phyloP scores from a whole-genome alignment of 2,888 invertebrate species.

The Timandra comae region DNA sequence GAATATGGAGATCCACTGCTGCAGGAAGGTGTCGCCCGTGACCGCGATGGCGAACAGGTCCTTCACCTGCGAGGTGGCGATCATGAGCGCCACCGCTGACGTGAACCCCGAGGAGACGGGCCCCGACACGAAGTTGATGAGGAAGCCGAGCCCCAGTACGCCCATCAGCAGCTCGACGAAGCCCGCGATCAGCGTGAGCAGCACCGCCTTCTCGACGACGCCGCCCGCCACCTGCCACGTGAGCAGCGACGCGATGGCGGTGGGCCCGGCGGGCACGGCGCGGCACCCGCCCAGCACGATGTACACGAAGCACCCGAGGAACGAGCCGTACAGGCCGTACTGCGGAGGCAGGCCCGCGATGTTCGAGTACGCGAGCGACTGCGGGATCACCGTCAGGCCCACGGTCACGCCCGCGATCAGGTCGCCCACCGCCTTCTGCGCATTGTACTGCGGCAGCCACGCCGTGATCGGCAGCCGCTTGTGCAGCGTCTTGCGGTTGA shows the following conservation, averaged over 20 bases:
- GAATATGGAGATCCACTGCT: conserved; percentile 85
- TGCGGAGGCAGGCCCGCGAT: conserved; percentile 87
- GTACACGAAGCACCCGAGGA: conserved; percentile 93
- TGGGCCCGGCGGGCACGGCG: conserved; percentile 94
- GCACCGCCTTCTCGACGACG: conserved; percentile 81
- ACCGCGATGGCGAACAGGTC: conserved; percentile 86
- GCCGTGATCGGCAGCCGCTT: conserved; percentile 83
- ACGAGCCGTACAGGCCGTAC: conserved; percentile 96
- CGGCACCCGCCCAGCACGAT: conserved; percentile 93
- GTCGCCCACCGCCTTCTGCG: conserved; percentile 87
- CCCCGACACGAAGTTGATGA: conserved; percentile 93
- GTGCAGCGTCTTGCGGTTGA: conserved; percentile 83
- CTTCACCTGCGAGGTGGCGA: conserved; percentile 92
- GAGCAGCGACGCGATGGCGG: conserved; percentile 92
- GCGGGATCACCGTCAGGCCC: conserved; percentile 95
- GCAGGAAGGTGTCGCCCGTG: conserved; percentile 84
- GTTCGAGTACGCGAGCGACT: conserved; percentile 88
- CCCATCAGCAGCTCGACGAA: conserved; percentile 88
- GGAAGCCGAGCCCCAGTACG: conserved; percentile 87
- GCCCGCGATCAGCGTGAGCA: conserved; percentile 85
- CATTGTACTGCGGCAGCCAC: conserved; percentile 86
- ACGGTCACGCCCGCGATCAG: conserved; percentile 94
- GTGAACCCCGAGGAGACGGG: conserved; percentile 94
- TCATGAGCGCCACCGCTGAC: conserved; percentile 92
- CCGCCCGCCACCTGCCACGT: conserved; percentile 87